Evolutionary conservation across 2,888 invertebrate species (phyloP).

Genomic region (Drosophila quasianomalipes): DNA sequence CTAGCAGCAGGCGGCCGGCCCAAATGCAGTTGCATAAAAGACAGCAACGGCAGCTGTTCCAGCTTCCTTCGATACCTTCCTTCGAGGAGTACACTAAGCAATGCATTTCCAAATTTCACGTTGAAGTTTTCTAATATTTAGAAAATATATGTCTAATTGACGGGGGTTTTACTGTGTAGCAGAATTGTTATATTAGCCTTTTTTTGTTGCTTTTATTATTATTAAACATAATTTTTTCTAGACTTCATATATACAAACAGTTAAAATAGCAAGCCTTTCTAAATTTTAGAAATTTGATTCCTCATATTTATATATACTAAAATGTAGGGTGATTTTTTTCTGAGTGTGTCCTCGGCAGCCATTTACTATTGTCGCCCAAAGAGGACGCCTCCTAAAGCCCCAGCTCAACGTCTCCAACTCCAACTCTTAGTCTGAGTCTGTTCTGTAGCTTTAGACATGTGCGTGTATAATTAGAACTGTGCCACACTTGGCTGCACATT

Average conservation of each 20-base stretch:
- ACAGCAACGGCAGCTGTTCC: constrained; percentile 72
- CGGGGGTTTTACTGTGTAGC: too few relatives aligned
- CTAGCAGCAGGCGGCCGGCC: constrained; percentile 73
- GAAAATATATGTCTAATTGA: not conserved
- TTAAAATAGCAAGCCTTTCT: too few relatives aligned
- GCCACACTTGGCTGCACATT: constrained; percentile 77
- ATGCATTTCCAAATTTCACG: not conserved
- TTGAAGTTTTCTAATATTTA: not conserved
- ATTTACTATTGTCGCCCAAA: constrained; percentile 36
- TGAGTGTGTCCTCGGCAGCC: not conserved
- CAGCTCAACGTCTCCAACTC: constrained; percentile 35
- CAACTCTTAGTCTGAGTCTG: not conserved
- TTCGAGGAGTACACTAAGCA: constrained; percentile 11
- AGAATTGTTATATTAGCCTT: too few relatives aligned
- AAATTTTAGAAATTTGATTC: not conserved
- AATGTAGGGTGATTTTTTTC: not conserved
- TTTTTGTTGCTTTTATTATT: too few relatives aligned
- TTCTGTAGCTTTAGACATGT: constrained; percentile 61
- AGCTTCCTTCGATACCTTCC: constrained; percentile 56
- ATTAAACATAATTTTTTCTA: too few relatives aligned
- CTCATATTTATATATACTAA: not conserved
- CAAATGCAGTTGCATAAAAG: constrained; percentile 80
- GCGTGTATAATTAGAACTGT: constrained; percentile 79
- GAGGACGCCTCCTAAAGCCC: constrained; percentile 44
- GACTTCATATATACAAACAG: too few relatives aligned